These are phyloP conservation scores for Nyctibius grandis DNA, from an alignment of 2,797 vertebrate species.

Conservation along the genomic window DNA sequence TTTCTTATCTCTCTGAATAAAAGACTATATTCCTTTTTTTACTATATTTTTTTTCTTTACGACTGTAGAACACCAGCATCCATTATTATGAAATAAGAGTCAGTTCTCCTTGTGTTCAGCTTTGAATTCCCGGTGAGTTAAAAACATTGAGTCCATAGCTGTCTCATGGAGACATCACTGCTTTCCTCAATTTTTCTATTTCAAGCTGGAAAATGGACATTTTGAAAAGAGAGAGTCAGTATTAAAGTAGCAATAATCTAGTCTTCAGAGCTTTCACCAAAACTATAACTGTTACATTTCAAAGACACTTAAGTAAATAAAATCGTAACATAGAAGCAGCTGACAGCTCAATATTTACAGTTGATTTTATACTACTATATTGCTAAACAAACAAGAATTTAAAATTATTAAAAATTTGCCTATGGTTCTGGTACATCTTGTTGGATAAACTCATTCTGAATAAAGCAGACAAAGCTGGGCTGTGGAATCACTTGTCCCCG, in stretches of 20 bases:
- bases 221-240: neutral
- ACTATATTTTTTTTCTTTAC: constrained; percentile 36
- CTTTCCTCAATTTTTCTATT: constrained; percentile 91
- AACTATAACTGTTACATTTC: neutral
- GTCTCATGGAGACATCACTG: constrained; percentile 83
- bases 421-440: neutral
- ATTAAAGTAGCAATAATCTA: neutral
- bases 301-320: neutral
- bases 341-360: neutral
- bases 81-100: constrained; percentile 58
- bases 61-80: constrained; percentile 72
- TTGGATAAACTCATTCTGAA: neutral
- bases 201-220: constrained; percentile 79
- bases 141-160: constrained; percentile 1
- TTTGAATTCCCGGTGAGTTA: constrained; percentile 24
- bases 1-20: constrained; percentile 71
- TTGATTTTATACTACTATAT: neutral
- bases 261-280: neutral
- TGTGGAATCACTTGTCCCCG: neutral
- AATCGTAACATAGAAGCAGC: neutral
- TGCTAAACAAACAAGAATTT: neutral
- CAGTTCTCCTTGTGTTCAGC: constrained; percentile 52
- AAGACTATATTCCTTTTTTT: constrained; percentile 77
- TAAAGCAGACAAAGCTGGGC: neutral
- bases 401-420: neutral